Base-by-base conservation (phyloP, 2,113 vertebrate species). In the Chaetodon trifascialis region DNA sequence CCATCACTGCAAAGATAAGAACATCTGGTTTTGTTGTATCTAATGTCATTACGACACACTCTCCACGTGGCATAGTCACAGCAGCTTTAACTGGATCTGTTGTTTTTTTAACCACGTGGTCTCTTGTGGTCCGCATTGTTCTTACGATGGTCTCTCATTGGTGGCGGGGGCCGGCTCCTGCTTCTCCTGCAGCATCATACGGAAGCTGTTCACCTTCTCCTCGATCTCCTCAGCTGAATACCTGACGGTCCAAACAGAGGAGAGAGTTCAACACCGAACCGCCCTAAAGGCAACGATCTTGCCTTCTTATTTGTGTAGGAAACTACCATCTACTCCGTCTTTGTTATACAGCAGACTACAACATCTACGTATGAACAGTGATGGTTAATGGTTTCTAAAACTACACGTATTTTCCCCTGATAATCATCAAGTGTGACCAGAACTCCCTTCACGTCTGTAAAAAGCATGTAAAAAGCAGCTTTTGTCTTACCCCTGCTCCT, bases 141-240 rank as follows among this genome's bases (percentile, higher is more conserved):
- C 93, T 93, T 67, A 96, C 95, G 38, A 75, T 52, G 95, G 83
- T 72, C 92, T 94, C 25, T 96, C 95, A 0, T 91, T 46, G 64
- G 94, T 69, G 65, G 95, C 34, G 2, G 92, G 91, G 54, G 94
- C 76, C 4, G 96, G 95, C 89, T 97, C 95, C 88, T 97, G 84
- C 86, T 97, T 96, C 91, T 98, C 97, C 94, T 97, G 95, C 54
- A 98, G 94, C 97, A 98, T 97, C 93, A 97, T 93, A 15, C 97
- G 95, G 90, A 98, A 98, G 60, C 96, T 97, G 89, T 95, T 97
- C 82, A 98, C 97, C 83, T 98, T 98, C 90, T 97, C 97, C 67
- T 97, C 96, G 21, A 98, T 98, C 90, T 98, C 97, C 79, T 97
- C 96, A 42, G 94, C 96, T 11, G 96, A 95, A 87, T 98, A 98